Conservation (phyloP, 2,888 invertebrate species). For the Drosophila antonietae region DNA sequence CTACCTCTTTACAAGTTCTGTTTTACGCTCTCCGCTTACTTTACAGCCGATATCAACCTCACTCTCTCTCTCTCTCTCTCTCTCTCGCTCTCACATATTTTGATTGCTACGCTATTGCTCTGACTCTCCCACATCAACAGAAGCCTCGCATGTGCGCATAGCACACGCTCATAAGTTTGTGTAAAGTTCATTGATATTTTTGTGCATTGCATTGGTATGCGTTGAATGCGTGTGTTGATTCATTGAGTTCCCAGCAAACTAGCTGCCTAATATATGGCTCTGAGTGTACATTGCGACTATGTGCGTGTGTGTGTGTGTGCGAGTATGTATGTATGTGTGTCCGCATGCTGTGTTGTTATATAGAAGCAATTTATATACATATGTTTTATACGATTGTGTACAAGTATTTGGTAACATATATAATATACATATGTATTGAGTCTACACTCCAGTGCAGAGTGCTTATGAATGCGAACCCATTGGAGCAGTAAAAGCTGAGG, state of each 20-base stretch:
- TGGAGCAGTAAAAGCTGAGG: slow-evolving; percentile 17
- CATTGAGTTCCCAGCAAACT: slow-evolving; percentile 75
- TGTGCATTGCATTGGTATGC: slow-evolving; percentile 67
- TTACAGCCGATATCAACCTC: slow-evolving; percentile 15
- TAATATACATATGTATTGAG: slow-evolving; percentile 18
- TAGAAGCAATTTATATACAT: slow-evolving; percentile 18
- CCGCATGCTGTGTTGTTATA: slow-evolving; percentile 22
- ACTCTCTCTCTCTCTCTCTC: slow-evolving; percentile 1
- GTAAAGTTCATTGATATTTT: slow-evolving; percentile 83
- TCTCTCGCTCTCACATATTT: slow-evolving; percentile 8
- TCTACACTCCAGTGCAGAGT: slow-evolving; percentile 35
- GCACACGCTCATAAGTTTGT: slow-evolving; percentile 60
- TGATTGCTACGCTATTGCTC: slow-evolving; percentile 13
- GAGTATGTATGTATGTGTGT: not conserved
- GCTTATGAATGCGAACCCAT: slow-evolving; percentile 57
- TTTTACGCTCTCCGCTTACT: slow-evolving; percentile 29
- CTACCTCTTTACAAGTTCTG: slow-evolving; percentile 29
- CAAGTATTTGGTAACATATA: slow-evolving; percentile 2
- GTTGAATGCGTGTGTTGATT: slow-evolving; percentile 73
- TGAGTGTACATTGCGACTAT: slow-evolving; percentile 23
- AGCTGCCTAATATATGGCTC: slow-evolving; percentile 48
- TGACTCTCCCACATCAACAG: slow-evolving; percentile 45
- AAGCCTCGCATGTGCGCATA: slow-evolving; percentile 54
- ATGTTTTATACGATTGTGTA: slow-evolving; percentile 9
- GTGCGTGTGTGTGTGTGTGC: not conserved